phyloP scores from a whole-genome alignment of 2,888 invertebrate species.

The Volucella inflata region DNA sequence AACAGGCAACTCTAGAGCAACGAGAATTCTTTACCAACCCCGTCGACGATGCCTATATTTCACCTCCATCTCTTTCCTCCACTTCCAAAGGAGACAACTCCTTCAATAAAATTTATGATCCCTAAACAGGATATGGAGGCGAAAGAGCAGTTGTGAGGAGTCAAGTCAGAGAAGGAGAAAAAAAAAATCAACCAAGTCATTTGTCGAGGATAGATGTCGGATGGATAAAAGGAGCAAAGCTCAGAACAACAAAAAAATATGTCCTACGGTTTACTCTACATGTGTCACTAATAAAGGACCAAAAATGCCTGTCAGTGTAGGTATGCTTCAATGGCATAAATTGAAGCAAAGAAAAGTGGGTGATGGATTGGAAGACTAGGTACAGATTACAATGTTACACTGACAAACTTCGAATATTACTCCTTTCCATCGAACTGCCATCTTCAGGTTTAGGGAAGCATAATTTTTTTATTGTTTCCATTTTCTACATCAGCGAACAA shows the following conservation, averaged over 20 bases:
- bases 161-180: neutral
- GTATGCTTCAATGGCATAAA: conserved; percentile 31
- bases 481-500: conserved; percentile 43
- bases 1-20: conserved; percentile 22
- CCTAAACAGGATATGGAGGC: conserved; percentile 45
- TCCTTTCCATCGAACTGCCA: neutral
- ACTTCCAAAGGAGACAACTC: conserved; percentile 39
- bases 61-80: conserved; percentile 2
- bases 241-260: conserved; percentile 33
- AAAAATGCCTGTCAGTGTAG: conserved; percentile 32
- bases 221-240: conserved; percentile 15
- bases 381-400: conserved; percentile 38
- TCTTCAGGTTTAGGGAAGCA: conserved; percentile 15
- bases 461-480: conserved; percentile 52
- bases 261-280: conserved; percentile 39
- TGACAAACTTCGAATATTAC: conserved; percentile 6
- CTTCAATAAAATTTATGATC: conserved; percentile 63
- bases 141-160: conserved; percentile 30
- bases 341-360: conserved; percentile 2
- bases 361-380: neutral
- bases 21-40: conserved; percentile 32
- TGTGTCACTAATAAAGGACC: conserved; percentile 56
- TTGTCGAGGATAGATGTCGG: conserved; percentile 20
- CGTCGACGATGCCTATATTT: conserved; percentile 46
- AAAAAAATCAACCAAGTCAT: conserved; percentile 11